Evolutionary conservation across 2,113 vertebrate species (phyloP), one percentile per base, ranked within the genome.

Genomic region (Trogon melanurus): DNA sequence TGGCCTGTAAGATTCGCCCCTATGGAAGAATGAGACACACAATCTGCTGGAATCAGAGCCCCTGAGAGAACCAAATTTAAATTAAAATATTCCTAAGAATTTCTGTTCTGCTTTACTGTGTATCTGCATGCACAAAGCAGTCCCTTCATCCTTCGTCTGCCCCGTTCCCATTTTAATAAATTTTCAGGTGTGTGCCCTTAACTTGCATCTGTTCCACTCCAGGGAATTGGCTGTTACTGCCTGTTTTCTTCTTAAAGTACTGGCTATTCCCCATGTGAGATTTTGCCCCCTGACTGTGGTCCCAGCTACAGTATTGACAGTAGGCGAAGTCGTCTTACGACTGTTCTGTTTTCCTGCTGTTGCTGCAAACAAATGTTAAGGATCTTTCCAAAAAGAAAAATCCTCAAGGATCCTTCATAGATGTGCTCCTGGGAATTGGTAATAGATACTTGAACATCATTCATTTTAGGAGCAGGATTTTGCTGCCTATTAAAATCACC

Each of bases 401-500:
- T 80, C 81, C 92, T 97, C 90, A 79, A 93, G 96, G 93, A 97
- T 94, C 86, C 88, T 97, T 87, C 93, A 87, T 93, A 96, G 93
- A 80, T 91, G 80, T 65, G 38, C 89, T 96, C 56, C 47, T 89
- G 91, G 86, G 96, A 97, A 91, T 73, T 67, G 88, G 85, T 96
- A 95, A 89, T 90, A 92, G 93, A 91, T 89, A 78, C 91, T 96
- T 91, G 95, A 96, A 85, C 85, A 88, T 95, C 79, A 92, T 97
- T 96, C 92, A 94, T 93, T 96, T 96, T 88, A 94, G 95, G 94
- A 97, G 95, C 44, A 69, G 79, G 91, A 34, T 88, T 94, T 78
- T 53, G 89, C 92, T 64, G 92, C 93, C 79, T 95, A 76, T 91
- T 96, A 92, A 92, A 97, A 96, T 92, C 88, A 93, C 58, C 58